Conservation (phyloP, 2,113 vertebrate genomes). For the Rhadina sibilatrix region DNA sequence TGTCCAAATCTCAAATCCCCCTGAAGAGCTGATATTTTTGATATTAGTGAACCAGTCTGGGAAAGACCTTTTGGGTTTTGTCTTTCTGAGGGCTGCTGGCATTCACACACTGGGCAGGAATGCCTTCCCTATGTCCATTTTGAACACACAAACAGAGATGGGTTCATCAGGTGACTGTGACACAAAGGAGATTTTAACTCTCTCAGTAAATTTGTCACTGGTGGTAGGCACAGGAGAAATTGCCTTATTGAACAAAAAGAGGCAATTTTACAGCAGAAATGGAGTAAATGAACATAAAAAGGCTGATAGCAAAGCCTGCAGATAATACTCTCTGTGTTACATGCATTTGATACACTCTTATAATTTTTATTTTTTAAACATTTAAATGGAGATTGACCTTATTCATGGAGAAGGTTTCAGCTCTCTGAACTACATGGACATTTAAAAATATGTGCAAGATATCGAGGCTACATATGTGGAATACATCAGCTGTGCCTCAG, state of each 20-base stretch:
- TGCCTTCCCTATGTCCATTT: background rate
- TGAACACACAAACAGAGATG: background rate
- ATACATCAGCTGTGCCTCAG: background rate
- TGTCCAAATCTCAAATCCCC: background rate
- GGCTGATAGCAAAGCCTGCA: background rate
- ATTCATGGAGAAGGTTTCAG: background rate
- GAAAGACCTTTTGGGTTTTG: background rate
- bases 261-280: background rate
- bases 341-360: background rate
- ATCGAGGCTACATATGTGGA: background rate
- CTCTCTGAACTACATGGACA: background rate
- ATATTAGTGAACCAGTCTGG: background rate
- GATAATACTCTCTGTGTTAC: too few species aligned
- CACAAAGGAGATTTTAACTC: background rate
- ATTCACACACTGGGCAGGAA: background rate
- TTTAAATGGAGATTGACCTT: background rate
- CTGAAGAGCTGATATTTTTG: background rate
- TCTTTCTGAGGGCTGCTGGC: background rate
- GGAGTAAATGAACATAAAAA: background rate
- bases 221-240: background rate
- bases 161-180: background rate
- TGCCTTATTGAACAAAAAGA: background rate
- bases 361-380: background rate
- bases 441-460: background rate
- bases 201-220: background rate